Percentiles rank a stretch among this genome's conserved stretches.
Conservation (phyloP, 2,113 vertebrate genomes). For the Pteropus alecto region DNA sequence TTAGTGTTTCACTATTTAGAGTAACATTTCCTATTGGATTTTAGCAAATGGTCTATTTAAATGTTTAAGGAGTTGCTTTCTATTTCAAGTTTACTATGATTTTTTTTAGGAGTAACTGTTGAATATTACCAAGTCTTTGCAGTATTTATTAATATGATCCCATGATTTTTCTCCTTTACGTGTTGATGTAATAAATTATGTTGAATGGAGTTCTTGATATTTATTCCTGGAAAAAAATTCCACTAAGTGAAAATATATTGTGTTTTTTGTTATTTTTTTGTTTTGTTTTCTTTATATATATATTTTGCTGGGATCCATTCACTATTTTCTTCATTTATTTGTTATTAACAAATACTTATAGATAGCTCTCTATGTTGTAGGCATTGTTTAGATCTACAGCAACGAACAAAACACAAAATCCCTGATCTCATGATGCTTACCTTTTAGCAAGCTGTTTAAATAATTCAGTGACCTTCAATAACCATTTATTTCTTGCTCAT, state of each 20-base stretch:
- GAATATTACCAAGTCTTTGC: neutral
- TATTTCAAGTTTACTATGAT: neutral
- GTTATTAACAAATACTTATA: neutral
- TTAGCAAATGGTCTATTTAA: neutral
- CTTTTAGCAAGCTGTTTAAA: neutral
- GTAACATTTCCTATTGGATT: neutral
- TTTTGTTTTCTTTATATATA: too few species aligned
- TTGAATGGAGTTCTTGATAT: neutral
- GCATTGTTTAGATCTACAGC: neutral
- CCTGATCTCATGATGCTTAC: neutral
- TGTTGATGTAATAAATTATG: neutral
- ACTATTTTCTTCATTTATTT: neutral
- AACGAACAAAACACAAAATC: neutral
- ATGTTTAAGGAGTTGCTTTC: neutral
- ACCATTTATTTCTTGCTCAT: neutral
- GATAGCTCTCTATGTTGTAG: neutral
- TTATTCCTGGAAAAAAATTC: neutral
- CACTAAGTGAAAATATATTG: neutral
- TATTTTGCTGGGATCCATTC: neutral
- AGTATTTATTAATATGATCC: neutral
- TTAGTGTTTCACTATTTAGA: neutral
- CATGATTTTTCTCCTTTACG: neutral
- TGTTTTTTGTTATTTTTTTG: neutral
- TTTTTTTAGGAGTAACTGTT: neutral
- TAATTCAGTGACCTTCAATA: neutral